Conservation (phyloP, 2,888 invertebrate species). For the Ecliptopera silaceata region DNA sequence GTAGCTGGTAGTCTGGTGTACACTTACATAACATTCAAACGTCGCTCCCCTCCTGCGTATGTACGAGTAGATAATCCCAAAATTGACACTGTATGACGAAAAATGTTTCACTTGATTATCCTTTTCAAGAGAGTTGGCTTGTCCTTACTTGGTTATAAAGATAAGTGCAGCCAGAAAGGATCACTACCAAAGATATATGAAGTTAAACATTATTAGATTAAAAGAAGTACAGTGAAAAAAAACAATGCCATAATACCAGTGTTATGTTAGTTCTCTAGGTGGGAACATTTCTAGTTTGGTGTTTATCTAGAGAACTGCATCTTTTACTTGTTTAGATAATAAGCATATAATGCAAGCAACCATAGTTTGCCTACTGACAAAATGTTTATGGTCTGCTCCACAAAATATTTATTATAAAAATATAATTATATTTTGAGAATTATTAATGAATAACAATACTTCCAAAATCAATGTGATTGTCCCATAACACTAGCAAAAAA, state of each 20-base stretch:
- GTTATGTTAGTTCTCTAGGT: constrained; percentile 4
- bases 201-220: constrained; percentile 11
- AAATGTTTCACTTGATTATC: not conserved
- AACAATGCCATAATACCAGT: constrained; percentile 22
- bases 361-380: too few relatives aligned
- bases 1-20: constrained; percentile 93
- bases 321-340: too few relatives aligned
- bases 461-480: too few relatives aligned
- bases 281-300: not conserved
- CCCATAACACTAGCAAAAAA: too few relatives aligned
- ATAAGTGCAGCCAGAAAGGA: not conserved
- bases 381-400: too few relatives aligned
- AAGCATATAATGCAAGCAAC: too few relatives aligned
- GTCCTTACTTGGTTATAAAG: not conserved
- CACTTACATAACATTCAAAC: constrained; percentile 92
- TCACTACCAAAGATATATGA: constrained; percentile 24
- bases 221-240: constrained; percentile 14
- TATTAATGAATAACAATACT: too few relatives aligned
- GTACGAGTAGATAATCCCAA: constrained; percentile 58
- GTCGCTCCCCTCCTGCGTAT: constrained; percentile 74
- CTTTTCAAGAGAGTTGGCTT: not conserved
- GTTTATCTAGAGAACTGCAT: too few relatives aligned
- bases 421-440: too few relatives aligned
- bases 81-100: constrained; percentile 60
- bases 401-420: too few relatives aligned